phyloP scores from a whole-genome alignment of 2,113 vertebrate genomes.

The Pagrus major region DNA sequence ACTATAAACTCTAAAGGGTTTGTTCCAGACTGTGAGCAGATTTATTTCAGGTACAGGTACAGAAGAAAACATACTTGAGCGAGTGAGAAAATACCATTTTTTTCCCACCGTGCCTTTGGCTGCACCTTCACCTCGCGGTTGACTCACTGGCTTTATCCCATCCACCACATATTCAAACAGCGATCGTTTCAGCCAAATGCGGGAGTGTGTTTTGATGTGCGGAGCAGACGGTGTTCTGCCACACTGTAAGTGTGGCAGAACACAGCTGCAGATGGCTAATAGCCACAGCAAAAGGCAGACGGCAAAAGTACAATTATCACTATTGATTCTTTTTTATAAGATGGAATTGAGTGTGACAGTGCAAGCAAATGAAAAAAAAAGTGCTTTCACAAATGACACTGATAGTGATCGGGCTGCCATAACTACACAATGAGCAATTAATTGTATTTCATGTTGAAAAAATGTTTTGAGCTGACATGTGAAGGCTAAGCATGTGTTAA shows the following conservation, averaged over 20 bases:
- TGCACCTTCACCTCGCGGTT: constrained; percentile 45
- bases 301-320: constrained; percentile 60
- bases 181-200: constrained; percentile 42
- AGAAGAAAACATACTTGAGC: constrained; percentile 61
- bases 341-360: constrained; percentile 51
- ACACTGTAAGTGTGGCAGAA: constrained; percentile 43
- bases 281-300: constrained; percentile 52
- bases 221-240: constrained; percentile 39
- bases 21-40: constrained; percentile 77
- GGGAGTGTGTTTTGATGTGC: constrained; percentile 62
- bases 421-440: constrained; percentile 10
- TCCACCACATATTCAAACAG: constrained; percentile 63
- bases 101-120: constrained; percentile 59
- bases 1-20: constrained; percentile 77
- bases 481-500: constrained; percentile 17
- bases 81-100: constrained; percentile 73
- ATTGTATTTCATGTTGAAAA: constrained; percentile 42
- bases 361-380: constrained; percentile 45
- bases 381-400: constrained; percentile 43
- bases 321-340: constrained; percentile 51
- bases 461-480: constrained; percentile 13
- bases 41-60: constrained; percentile 74
- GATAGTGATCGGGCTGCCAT: constrained; percentile 13
- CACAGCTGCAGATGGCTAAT: constrained; percentile 62
- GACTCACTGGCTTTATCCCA: constrained; percentile 67